A percentile compares a stretch with the other conserved stretches of the same genome.
These are phyloP conservation scores for Lamellibrachia satsuma DNA, from an alignment of 2,888 invertebrate species.

Conservation along the genomic window DNA sequence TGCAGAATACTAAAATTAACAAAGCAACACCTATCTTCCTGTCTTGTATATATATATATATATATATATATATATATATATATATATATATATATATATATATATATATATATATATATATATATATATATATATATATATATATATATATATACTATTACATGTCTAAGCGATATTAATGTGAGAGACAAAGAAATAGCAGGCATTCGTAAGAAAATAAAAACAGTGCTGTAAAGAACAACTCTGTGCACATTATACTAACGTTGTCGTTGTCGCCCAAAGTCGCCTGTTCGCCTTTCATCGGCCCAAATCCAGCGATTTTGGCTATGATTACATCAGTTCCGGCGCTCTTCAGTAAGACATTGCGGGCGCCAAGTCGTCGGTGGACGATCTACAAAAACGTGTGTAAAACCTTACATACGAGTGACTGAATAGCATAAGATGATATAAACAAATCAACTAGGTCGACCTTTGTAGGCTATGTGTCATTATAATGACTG, in stretches of 20 bases:
- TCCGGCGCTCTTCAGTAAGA: slow-evolving; percentile 23
- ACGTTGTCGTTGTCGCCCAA: not conserved
- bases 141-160: no score
- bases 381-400: slow-evolving; percentile 28
- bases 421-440: not conserved
- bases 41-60: no score
- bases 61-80: no score
- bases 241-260: not conserved
- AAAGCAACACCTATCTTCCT: no score
- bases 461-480: no score
- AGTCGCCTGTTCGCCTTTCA: slow-evolving; percentile 25
- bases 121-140: no score
- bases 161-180: not conserved
- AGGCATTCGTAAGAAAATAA: not conserved
- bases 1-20: no score
- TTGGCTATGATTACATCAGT: slow-evolving; percentile 27
- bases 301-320: slow-evolving; percentile 31
- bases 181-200: not conserved
- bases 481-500: no score
- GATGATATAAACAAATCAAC: not conserved
- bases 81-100: no score
- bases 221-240: not conserved
- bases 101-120: no score
- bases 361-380: slow-evolving; percentile 30
- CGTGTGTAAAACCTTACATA: not conserved